Evolutionary conservation across 2,113 vertebrate species (phyloP).

Genomic region (Potamarius usumacintae): DNA sequence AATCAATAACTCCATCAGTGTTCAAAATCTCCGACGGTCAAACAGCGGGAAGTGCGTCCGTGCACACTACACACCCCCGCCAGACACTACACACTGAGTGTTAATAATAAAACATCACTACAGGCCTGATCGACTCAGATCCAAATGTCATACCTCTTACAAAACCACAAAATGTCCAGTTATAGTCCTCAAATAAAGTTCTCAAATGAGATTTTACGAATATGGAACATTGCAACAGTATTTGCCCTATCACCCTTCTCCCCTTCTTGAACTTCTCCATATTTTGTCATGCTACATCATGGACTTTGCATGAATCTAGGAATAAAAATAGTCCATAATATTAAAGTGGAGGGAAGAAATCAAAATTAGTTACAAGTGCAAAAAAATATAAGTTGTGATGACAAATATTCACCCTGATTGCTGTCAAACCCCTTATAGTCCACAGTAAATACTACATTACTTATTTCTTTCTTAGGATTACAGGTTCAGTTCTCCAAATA

Average conservation of each 20-base stretch:
- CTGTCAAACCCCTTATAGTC: too few relatives aligned
- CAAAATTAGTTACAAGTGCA: too few relatives aligned
- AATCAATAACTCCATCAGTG: conserved; percentile 87
- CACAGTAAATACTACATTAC: too few relatives aligned
- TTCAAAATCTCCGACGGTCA: conserved; percentile 77
- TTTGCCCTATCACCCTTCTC: background rate
- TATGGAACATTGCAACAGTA: background rate
- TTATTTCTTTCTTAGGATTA: too few relatives aligned
- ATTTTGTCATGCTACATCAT: background rate
- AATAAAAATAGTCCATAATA: too few relatives aligned
- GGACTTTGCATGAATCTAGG: background rate
- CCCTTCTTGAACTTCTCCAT: background rate
- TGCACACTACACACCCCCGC: conserved; percentile 38
- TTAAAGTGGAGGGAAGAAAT: too few relatives aligned
- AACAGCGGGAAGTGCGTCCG: conserved; percentile 63
- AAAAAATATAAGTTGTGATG: too few relatives aligned
- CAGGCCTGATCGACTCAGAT: background rate
- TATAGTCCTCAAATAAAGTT: background rate
- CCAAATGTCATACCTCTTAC: conserved; percentile 4
- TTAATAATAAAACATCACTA: conserved; percentile 27
- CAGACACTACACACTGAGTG: conserved; percentile 21
- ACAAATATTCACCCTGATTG: too few relatives aligned
- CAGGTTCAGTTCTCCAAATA: too few relatives aligned
- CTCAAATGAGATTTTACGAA: background rate
- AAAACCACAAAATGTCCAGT: background rate